phyloP scores from a whole-genome alignment of 2,888 invertebrate genomes.

The Caenorhabditis uteleia region DNA sequence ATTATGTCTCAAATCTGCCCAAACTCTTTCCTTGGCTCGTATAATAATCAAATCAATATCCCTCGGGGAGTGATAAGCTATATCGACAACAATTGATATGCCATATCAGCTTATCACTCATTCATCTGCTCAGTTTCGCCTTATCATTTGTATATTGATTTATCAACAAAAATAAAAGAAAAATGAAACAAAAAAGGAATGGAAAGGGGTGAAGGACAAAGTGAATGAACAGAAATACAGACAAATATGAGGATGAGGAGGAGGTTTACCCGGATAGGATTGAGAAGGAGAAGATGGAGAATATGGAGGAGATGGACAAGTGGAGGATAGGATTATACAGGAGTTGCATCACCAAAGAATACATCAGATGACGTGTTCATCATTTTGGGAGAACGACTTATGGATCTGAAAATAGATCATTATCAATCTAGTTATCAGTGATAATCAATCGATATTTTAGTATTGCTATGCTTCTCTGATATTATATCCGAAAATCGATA shows the following conservation, averaged over 20 bases:
- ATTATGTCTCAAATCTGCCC: constrained; percentile 29
- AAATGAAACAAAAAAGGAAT: background rate
- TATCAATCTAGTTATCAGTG: background rate
- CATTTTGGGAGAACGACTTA: constrained; percentile 64
- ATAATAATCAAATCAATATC: constrained; percentile 1
- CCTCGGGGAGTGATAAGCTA: constrained; percentile 27
- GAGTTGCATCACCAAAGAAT: constrained; percentile 59
- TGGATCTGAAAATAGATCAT: constrained; percentile 50
- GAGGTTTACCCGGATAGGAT: constrained; percentile 8
- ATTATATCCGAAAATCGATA: background rate
- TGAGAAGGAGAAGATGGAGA: background rate
- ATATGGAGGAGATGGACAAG: background rate
- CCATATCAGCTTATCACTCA: constrained; percentile 36
- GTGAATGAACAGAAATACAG: background rate
- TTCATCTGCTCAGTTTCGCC: constrained; percentile 36
- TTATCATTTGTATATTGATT: background rate
- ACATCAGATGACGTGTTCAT: constrained; percentile 43
- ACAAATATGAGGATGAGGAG: constrained; percentile 1
- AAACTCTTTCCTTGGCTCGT: constrained; percentile 26
- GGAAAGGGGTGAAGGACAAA: too few species aligned
- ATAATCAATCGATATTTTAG: background rate
- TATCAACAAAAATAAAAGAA: background rate
- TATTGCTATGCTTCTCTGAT: too few species aligned
- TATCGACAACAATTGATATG: constrained; percentile 11
- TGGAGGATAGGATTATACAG: constrained; percentile 48